These are phyloP conservation scores for Ficedula albicollis DNA, from an alignment of 2,797 vertebrate genomes.

Conservation along the genomic window DNA sequence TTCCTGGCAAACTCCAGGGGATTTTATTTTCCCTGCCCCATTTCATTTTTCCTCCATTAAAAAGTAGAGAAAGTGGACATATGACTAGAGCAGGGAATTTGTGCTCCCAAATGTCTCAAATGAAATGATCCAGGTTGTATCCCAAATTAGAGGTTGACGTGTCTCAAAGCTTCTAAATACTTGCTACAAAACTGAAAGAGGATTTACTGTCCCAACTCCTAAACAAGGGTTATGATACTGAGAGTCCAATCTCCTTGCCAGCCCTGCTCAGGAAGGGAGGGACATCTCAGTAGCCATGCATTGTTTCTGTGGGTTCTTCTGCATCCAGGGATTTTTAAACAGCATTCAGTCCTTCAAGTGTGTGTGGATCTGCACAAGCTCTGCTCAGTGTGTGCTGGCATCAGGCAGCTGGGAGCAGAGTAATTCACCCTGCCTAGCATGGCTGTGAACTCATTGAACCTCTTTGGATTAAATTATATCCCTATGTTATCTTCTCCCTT, in stretches of 20 bases:
- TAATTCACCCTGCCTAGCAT: not conserved
- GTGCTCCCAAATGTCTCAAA: not conserved
- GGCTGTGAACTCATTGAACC: not conserved
- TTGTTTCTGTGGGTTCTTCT: not conserved
- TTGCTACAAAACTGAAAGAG: not conserved
- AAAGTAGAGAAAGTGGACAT: not conserved
- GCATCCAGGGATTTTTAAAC: not conserved
- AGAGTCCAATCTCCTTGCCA: not conserved
- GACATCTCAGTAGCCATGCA: not conserved
- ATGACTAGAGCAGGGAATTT: not conserved
- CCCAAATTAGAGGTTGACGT: not conserved
- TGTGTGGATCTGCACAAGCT: not conserved
- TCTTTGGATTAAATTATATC: not conserved
- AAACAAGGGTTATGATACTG: not conserved
- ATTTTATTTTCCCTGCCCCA: accelerated
- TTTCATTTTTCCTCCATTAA: not conserved
- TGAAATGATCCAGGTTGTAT: not conserved
- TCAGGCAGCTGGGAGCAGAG: not conserved
- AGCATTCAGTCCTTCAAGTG: not conserved
- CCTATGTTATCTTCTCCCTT: not conserved
- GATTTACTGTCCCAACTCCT: not conserved
- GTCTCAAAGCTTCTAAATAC: not conserved
- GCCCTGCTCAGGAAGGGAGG: not conserved
- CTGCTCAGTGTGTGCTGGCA: not conserved
- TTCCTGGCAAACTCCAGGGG: not conserved